These are phyloP conservation scores for Lepus townsendii DNA, from an alignment of 2,797 vertebrate genomes.

Conservation along the genomic window DNA sequence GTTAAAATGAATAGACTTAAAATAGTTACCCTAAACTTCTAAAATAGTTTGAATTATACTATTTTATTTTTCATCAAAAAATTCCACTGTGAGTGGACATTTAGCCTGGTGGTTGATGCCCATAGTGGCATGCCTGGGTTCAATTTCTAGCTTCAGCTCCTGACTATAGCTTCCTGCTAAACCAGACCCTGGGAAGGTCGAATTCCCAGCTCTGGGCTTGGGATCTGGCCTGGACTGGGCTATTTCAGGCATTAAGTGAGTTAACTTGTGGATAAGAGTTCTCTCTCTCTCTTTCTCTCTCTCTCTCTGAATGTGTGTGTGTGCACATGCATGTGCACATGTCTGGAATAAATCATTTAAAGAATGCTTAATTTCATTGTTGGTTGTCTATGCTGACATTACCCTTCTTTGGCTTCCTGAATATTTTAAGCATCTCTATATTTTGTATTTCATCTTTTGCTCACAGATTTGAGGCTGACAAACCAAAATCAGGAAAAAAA, in stretches of 20 bases:
- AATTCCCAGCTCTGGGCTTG: too few relatives aligned
- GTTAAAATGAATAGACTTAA: slow-evolving; percentile 50
- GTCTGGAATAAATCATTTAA: neutral
- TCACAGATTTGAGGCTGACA: neutral
- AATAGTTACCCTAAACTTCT: slow-evolving; percentile 30
- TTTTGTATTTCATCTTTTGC: slow-evolving; percentile 32
- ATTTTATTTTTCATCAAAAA: slow-evolving; percentile 43
- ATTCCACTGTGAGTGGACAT: neutral
- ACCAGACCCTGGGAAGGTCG: too few relatives aligned
- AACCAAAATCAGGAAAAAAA: neutral
- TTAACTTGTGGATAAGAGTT: too few relatives aligned
- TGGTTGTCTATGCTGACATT: neutral
- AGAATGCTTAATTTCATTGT: neutral
- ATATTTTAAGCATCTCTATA: slow-evolving; percentile 34
- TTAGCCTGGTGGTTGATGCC: too few relatives aligned
- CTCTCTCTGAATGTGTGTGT: too few relatives aligned
- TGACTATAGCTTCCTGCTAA: too few relatives aligned
- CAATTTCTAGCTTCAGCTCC: too few relatives aligned
- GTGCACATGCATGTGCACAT: too few relatives aligned
- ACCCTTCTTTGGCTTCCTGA: neutral
- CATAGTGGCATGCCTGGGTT: too few relatives aligned
- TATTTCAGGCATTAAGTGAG: too few relatives aligned
- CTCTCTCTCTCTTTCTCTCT: too few relatives aligned
- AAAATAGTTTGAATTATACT: neutral
- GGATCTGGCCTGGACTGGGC: too few relatives aligned